phyloP scores from a whole-genome alignment of 2,797 vertebrate genomes.

The Tympanoctomys barrerae region DNA sequence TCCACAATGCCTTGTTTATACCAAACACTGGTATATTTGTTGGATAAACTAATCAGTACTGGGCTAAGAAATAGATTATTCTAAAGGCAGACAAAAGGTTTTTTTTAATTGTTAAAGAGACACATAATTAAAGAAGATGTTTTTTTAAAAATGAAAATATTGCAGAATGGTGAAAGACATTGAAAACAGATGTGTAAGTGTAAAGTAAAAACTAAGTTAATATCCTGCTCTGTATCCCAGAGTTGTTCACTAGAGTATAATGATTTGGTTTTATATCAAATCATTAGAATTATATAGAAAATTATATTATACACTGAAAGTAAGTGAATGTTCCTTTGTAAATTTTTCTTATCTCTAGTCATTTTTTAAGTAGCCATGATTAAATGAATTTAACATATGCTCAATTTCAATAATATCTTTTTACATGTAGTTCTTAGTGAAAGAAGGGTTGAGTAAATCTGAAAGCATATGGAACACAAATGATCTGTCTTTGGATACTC shows the following conservation, averaged over 20 bases:
- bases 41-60: slow-evolving; percentile 44
- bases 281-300: slow-evolving; percentile 60
- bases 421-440: slow-evolving; percentile 47
- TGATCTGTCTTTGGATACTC: slow-evolving; percentile 44
- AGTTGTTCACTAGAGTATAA: slow-evolving; percentile 48
- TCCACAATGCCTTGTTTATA: slow-evolving; percentile 55
- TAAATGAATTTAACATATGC: slow-evolving; percentile 49
- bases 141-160: slow-evolving; percentile 44
- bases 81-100: slow-evolving; percentile 54
- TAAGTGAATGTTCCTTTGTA: slow-evolving; percentile 47
- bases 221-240: slow-evolving; percentile 26
- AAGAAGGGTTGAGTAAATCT: slow-evolving; percentile 40
- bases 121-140: slow-evolving; percentile 42
- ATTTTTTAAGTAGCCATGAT: slow-evolving; percentile 56
- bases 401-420: slow-evolving; percentile 53
- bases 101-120: slow-evolving; percentile 58
- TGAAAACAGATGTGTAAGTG: background rate
- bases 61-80: slow-evolving; percentile 49
- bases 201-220: slow-evolving; percentile 65
- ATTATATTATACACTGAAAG: slow-evolving; percentile 32
- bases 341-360: slow-evolving; percentile 58
- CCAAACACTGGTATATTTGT: slow-evolving; percentile 45
- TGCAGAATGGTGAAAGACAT: background rate
- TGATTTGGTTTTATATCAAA: slow-evolving; percentile 49
- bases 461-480: background rate